These are phyloP conservation scores for Synanthedon myopaeformis DNA, from an alignment of 2,888 invertebrate species.

Conservation along the genomic window DNA sequence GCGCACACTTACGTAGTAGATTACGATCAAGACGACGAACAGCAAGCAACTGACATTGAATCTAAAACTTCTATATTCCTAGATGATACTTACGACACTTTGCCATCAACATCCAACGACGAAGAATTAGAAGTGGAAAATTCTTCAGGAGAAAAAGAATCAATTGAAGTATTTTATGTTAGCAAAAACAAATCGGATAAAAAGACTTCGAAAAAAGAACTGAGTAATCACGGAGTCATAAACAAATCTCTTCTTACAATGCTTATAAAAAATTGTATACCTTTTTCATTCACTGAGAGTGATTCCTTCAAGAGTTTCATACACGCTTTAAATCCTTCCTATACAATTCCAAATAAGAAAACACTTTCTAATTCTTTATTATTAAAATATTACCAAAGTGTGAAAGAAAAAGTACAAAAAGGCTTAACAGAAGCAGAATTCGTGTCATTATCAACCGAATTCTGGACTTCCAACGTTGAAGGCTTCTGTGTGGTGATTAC, in stretches of 20 bases:
- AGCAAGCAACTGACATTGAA: not conserved
- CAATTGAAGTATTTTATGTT: conserved; percentile 1
- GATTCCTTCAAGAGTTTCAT: not conserved
- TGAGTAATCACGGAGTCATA: not conserved
- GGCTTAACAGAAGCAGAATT: not conserved
- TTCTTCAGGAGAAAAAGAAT: not conserved
- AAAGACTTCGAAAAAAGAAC: not conserved
- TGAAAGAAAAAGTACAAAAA: conserved; percentile 1
- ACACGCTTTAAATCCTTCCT: not conserved
- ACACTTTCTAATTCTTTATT: not conserved
- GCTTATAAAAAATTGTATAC: conserved; percentile 1
- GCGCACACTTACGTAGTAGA: not conserved
- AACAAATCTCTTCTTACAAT: not conserved
- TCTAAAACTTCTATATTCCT: not conserved
- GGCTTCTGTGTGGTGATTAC: not conserved
- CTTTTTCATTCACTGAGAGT: not conserved
- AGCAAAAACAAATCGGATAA: not conserved
- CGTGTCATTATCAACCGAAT: not conserved
- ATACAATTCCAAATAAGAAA: not conserved
- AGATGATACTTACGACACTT: not conserved
- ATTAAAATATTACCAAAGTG: not conserved
- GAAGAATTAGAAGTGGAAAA: not conserved
- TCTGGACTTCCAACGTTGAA: not conserved
- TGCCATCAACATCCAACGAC: not conserved
- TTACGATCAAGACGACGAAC: not conserved